phyloP scores from a whole-genome alignment of 2,797 vertebrate species.

The Cossypha polioptera region DNA sequence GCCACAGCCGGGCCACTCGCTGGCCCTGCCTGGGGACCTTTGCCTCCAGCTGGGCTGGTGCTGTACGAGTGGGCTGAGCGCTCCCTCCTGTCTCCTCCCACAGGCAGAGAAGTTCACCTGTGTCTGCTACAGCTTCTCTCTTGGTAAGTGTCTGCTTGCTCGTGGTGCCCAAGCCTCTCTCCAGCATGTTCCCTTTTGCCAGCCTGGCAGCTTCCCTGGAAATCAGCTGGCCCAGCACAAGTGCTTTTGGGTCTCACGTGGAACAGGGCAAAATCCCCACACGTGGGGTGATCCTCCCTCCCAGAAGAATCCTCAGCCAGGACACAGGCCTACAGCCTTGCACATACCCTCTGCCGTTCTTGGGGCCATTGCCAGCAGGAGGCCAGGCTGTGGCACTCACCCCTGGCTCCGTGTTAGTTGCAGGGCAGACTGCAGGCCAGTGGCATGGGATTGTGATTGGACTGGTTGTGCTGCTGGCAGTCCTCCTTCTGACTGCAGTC shows the following conservation, averaged over 20 bases:
- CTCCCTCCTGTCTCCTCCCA: not conserved
- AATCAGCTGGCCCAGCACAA: rapidly evolving
- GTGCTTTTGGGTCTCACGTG: rapidly evolving
- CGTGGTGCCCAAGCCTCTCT: rapidly evolving
- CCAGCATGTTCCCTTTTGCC: not conserved
- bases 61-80: not conserved
- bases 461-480: not conserved
- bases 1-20: rapidly evolving
- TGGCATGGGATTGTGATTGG: not conserved
- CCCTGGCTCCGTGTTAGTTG: not conserved
- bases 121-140: constrained; percentile 18
- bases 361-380: rapidly evolving
- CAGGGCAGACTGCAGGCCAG: rapidly evolving
- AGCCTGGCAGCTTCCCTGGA: not conserved
- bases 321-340: rapidly evolving
- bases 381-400: not conserved
- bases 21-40: not conserved
- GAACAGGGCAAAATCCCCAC: not conserved
- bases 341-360: rapidly evolving
- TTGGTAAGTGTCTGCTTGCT: not conserved
- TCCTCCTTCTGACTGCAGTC: not conserved
- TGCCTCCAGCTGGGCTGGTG: rapidly evolving
- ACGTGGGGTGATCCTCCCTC: rapidly evolving
- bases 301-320: not conserved
- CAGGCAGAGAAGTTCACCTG: constrained; percentile 34